phyloP scores from a whole-genome alignment of 23 tunicate species.

The Ascidia mentula region DNA sequence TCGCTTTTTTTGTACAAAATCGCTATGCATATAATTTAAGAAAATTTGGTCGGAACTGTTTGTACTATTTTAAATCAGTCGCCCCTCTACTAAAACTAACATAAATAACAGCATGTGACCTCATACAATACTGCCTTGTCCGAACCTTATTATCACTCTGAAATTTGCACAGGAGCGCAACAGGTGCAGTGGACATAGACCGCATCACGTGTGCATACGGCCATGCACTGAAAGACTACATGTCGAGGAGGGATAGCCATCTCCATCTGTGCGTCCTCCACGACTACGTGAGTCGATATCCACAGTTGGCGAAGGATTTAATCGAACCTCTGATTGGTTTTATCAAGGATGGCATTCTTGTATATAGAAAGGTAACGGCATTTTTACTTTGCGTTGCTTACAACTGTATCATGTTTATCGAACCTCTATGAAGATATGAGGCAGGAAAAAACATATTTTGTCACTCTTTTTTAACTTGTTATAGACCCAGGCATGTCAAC shows the following conservation, averaged over 20 bases:
- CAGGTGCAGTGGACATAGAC: constrained; percentile 51
- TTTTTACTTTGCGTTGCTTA: no score
- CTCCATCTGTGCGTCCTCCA: constrained; percentile 61
- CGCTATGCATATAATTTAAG: no score
- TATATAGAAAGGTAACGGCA: constrained; percentile 46
- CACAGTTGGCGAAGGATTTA: constrained; percentile 35
- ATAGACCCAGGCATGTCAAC: constrained; percentile 52
- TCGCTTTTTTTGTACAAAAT: no score
- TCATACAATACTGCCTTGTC: no score
- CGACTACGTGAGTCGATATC: constrained; percentile 44
- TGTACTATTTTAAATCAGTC: no score
- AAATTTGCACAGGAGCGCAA: background rate
- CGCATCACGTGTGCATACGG: constrained; percentile 34
- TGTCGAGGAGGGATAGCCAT: constrained; percentile 64
- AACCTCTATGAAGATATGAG: no score
- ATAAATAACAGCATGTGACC: no score
- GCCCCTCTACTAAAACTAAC: no score
- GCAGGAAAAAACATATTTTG: background rate
- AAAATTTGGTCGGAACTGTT: no score
- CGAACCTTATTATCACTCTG: no score
- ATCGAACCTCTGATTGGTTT: constrained; percentile 31
- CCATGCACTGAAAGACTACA: constrained; percentile 47
- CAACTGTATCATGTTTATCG: no score
- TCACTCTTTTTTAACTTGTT: background rate
- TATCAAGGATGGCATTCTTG: constrained; percentile 44